Percentiles rank a stretch among this genome's conserved stretches.
phyloP scores from a whole-genome alignment of 35 echinoderm and acorn worm species.

The Apostichopus japonicus region DNA sequence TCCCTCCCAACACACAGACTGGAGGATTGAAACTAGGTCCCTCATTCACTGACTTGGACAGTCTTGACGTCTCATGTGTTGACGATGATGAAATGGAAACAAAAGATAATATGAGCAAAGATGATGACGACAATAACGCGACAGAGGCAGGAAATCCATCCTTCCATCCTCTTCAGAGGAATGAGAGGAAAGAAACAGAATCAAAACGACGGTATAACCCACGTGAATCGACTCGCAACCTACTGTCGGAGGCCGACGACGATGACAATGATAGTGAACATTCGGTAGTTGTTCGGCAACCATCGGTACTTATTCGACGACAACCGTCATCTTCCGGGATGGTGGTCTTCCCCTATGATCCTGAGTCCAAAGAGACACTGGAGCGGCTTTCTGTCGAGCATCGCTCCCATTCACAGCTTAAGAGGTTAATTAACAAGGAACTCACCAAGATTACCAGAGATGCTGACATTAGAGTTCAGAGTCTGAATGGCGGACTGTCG shows the following conservation, averaged over 20 bases:
- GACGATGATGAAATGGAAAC: conserved; percentile 25
- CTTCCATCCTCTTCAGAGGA: conserved; percentile 17
- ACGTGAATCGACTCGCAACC: conserved; percentile 45
- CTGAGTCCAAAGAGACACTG: conserved; percentile 27
- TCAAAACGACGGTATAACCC: not conserved
- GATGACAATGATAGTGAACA: conserved; percentile 14
- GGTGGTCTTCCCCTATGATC: conserved; percentile 48
- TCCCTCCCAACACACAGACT: not conserved
- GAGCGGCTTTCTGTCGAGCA: conserved; percentile 34
- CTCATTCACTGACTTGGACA: conserved; percentile 21
- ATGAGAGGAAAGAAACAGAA: not conserved
- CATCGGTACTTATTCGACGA: conserved; percentile 33
- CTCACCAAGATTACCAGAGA: conserved; percentile 31
- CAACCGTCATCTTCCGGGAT: conserved; percentile 43
- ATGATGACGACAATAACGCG: not conserved
- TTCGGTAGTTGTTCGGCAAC: not conserved
- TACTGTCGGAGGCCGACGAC: conserved; percentile 1
- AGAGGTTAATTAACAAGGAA: conserved; percentile 41
- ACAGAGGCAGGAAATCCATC: conserved; percentile 10
- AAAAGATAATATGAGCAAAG: not conserved
- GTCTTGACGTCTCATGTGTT: conserved; percentile 5
- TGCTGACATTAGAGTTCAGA: conserved; percentile 26
- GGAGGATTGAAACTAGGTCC: conserved; percentile 32
- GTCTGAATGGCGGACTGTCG: conserved; percentile 36
- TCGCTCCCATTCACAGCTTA: conserved; percentile 25